Conservation (phyloP, 2,797 vertebrate genomes). For the Pampus argenteus region DNA sequence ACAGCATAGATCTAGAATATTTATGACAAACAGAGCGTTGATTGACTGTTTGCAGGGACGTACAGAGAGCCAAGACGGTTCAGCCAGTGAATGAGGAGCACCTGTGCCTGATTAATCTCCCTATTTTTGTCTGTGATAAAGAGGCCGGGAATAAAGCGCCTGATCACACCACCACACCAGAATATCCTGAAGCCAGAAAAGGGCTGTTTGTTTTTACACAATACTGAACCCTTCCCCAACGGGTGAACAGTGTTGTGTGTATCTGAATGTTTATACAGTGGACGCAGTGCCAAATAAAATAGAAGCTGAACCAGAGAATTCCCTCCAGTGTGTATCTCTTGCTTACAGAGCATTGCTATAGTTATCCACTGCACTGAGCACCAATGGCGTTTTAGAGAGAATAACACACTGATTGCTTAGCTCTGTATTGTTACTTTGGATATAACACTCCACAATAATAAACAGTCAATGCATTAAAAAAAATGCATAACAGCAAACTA, state of each 20-base stretch:
- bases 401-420: conserved; percentile 18
- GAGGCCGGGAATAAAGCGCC: conserved; percentile 45
- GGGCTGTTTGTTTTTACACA: conserved; percentile 45
- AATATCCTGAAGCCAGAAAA: conserved; percentile 58
- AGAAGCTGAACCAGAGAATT: conserved; percentile 40
- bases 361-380: conserved; percentile 35
- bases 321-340: conserved; percentile 31
- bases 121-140: conserved; percentile 64
- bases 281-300: conserved; percentile 52
- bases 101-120: conserved; percentile 76
- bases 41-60: conserved; percentile 72
- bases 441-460: conserved; percentile 4
- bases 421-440: conserved; percentile 18
- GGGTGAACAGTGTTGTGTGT: conserved; percentile 43
- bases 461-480: conserved; percentile 18
- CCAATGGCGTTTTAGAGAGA: conserved; percentile 41
- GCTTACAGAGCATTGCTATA: conserved; percentile 40
- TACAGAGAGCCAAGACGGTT: conserved; percentile 62
- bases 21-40: conserved; percentile 70
- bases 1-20: conserved; percentile 66
- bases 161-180: conserved; percentile 60
- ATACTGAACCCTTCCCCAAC: conserved; percentile 47
- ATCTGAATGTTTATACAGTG: conserved; percentile 57
- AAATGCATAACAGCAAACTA: neutral
- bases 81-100: conserved; percentile 70